phyloP scores from a whole-genome alignment of 2,888 invertebrate species.

The Crepidodera aurea region DNA sequence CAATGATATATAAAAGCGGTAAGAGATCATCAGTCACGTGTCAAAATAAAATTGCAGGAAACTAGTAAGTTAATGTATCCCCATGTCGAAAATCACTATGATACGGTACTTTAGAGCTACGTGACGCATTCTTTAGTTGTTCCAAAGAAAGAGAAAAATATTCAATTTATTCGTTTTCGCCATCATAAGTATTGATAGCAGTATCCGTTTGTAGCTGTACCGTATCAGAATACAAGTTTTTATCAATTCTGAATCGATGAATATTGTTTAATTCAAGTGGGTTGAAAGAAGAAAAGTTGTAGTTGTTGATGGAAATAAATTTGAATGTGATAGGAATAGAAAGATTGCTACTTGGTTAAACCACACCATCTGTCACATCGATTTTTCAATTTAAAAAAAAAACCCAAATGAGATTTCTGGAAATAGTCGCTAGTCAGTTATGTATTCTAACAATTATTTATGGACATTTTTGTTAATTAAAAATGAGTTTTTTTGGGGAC shows the following conservation, averaged over 20 bases:
- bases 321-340: too few species aligned
- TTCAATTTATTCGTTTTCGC: conserved; percentile 24
- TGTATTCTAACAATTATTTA: too few species aligned
- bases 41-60: neutral
- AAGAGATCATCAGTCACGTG: neutral
- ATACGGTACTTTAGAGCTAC: conserved; percentile 14
- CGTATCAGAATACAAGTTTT: conserved; percentile 12
- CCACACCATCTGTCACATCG: too few species aligned
- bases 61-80: neutral
- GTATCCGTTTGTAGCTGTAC: neutral
- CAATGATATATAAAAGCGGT: too few species aligned
- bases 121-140: conserved; percentile 15
- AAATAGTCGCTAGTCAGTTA: too few species aligned
- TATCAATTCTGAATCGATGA: conserved; percentile 13
- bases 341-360: too few species aligned
- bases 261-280: conserved; percentile 12
- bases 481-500: too few species aligned
- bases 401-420: too few species aligned
- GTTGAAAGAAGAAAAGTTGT: neutral
- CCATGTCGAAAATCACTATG: neutral
- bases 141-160: conserved; percentile 5
- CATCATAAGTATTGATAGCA: conserved; percentile 13
- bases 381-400: too few species aligned
- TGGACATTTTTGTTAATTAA: too few species aligned
- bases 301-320: neutral